Conservation (phyloP, 2,113 vertebrate genomes). For the Leptocoma aspasia region DNA sequence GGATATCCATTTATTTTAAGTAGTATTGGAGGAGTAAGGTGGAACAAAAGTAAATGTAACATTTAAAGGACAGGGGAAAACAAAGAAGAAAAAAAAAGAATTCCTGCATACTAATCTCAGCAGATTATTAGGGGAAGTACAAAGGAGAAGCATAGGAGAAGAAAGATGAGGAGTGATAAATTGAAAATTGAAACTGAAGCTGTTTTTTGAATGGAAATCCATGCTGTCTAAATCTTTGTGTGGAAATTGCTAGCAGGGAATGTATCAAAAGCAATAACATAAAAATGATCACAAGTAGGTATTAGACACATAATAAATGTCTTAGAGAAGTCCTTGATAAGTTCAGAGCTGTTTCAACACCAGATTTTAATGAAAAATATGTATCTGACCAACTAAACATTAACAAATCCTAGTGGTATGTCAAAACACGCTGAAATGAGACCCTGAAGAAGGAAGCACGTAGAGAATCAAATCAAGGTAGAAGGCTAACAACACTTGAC, state of each 20-base stretch:
- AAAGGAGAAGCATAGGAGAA: not conserved
- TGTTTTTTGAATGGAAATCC: not conserved
- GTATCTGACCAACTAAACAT: not conserved
- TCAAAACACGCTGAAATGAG: not conserved
- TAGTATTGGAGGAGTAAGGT: not conserved
- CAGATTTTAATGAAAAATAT: not conserved
- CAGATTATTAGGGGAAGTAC: not conserved
- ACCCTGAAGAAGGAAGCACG: not conserved
- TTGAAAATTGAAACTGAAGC: not conserved
- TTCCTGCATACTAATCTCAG: not conserved
- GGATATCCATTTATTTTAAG: not conserved
- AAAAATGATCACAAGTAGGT: not conserved
- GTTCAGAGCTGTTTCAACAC: not conserved
- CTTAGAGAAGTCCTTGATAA: not conserved
- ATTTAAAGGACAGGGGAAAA: accelerated
- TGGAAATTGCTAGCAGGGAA: not conserved
- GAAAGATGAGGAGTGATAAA: not conserved
- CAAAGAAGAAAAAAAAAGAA: not conserved
- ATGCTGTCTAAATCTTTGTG: not conserved
- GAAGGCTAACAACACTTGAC: not conserved
- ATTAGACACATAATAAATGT: not conserved
- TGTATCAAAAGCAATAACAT: not conserved
- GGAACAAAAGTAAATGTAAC: not conserved
- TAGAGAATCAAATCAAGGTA: not conserved
- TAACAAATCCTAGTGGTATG: not conserved